Percentiles rank a stretch among this genome's conserved stretches.
phyloP scores from a whole-genome alignment of 2,888 invertebrate genomes.

The Sinohyriopsis cumingii region DNA sequence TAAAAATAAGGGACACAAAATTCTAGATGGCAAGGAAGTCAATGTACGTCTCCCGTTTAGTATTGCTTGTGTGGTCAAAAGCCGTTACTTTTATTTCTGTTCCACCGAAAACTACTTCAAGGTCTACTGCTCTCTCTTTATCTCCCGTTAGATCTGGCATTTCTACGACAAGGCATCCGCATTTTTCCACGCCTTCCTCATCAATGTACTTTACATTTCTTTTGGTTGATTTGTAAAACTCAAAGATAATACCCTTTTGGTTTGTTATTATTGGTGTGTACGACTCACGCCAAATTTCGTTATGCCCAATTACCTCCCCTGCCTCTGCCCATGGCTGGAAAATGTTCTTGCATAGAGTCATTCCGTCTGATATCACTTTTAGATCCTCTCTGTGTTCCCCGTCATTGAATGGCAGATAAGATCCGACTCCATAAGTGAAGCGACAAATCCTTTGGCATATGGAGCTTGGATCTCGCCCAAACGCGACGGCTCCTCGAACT shows the following conservation, averaged over 20 bases:
- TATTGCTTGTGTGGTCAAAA: constrained; percentile 63
- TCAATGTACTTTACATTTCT: constrained; percentile 59
- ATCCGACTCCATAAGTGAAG: constrained; percentile 65
- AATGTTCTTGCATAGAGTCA: constrained; percentile 60
- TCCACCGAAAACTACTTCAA: constrained; percentile 65
- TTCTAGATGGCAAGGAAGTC: constrained; percentile 51
- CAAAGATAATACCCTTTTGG: constrained; percentile 65
- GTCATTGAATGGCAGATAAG: constrained; percentile 61
- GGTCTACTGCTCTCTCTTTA: constrained; percentile 61
- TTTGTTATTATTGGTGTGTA: constrained; percentile 66
- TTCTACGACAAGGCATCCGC: constrained; percentile 62
- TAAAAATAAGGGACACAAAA: no score
- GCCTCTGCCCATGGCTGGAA: constrained; percentile 63
- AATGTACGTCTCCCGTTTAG: constrained; percentile 59
- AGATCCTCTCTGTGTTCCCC: constrained; percentile 61
- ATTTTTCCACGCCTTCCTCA: constrained; percentile 62
- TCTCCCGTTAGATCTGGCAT: constrained; percentile 66
- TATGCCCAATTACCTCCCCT: constrained; percentile 63
- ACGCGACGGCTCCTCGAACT: constrained; percentile 65
- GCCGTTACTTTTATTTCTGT: constrained; percentile 65
- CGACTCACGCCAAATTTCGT: constrained; percentile 65
- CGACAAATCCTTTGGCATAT: constrained; percentile 65
- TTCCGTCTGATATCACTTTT: constrained; percentile 61
- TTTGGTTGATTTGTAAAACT: constrained; percentile 60
- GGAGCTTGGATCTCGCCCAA: constrained; percentile 64